A percentile compares a stretch with the other conserved stretches of the same genome.
Conservation (phyloP, 1,140 invertebrate species). For the Caerostris darwini region DNA sequence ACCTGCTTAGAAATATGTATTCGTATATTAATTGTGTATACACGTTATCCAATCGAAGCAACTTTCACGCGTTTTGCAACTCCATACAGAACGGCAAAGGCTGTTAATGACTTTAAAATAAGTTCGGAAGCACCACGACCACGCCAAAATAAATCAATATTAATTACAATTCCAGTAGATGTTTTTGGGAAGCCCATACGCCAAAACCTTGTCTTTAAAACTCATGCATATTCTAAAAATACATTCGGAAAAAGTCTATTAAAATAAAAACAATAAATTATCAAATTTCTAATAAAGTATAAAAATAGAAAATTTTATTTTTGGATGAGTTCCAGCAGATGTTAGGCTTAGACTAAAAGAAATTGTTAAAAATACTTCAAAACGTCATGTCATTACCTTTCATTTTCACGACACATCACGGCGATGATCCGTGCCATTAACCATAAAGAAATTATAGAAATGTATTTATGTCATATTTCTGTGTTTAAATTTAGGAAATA, state of each 20-base stretch:
- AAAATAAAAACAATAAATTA: background rate
- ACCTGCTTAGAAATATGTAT: background rate
- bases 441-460: background rate
- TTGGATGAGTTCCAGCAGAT: slow-evolving; percentile 51
- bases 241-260: background rate
- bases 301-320: slow-evolving; percentile 65
- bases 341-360: slow-evolving; percentile 56
- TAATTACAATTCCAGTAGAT: background rate
- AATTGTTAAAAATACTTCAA: slow-evolving; percentile 42
- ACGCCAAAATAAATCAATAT: slow-evolving; percentile 14
- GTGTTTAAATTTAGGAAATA: background rate
- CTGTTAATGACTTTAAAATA: background rate
- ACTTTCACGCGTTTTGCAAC: background rate
- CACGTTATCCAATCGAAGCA: background rate
- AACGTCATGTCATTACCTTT: slow-evolving; percentile 61
- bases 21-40: background rate
- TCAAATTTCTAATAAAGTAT: slow-evolving; percentile 4
- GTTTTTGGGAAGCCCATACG: background rate
- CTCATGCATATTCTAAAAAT: background rate
- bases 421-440: background rate
- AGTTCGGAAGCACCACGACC: background rate
- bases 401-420: slow-evolving; percentile 31
- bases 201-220: background rate
- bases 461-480: background rate
- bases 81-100: background rate